phyloP scores from a whole-genome alignment of 2,797 vertebrate species.

The Rhinatrema bivittatum region DNA sequence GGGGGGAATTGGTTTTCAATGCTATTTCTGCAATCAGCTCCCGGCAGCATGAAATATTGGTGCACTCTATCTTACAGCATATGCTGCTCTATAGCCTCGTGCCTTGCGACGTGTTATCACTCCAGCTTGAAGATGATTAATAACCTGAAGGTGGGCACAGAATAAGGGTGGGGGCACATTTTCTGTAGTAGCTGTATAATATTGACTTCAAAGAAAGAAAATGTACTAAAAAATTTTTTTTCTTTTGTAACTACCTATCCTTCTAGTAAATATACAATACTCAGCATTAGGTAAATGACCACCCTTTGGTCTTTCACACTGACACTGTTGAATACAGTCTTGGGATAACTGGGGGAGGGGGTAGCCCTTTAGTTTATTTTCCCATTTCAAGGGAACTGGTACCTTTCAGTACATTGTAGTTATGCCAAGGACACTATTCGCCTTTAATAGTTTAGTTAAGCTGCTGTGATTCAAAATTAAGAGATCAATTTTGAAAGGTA shows the following conservation, averaged over 20 bases:
- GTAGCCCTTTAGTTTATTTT: too few species aligned
- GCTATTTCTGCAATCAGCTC: background rate
- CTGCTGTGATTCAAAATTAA: too few species aligned
- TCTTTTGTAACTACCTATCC: background rate
- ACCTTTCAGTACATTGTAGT: too few species aligned
- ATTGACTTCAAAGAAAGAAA: background rate
- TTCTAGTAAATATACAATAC: background rate
- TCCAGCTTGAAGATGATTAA: background rate
- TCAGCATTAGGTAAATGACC: background rate
- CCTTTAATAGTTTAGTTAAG: too few species aligned
- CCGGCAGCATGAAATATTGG: background rate
- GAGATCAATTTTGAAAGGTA: too few species aligned
- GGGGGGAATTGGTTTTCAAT: slow-evolving; percentile 4
- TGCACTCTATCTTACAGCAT: accelerated
- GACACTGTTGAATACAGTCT: too few species aligned
- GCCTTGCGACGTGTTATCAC: background rate
- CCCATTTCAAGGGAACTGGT: too few species aligned
- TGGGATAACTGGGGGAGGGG: too few species aligned
- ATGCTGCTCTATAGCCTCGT: background rate
- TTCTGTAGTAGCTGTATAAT: background rate
- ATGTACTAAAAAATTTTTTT: background rate
- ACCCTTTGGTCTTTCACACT: too few species aligned
- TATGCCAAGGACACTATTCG: too few species aligned
- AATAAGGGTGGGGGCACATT: background rate
- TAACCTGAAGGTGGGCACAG: background rate